Base-by-base conservation (phyloP, 2,113 vertebrate species). In the Neoarius graeffei region DNA sequence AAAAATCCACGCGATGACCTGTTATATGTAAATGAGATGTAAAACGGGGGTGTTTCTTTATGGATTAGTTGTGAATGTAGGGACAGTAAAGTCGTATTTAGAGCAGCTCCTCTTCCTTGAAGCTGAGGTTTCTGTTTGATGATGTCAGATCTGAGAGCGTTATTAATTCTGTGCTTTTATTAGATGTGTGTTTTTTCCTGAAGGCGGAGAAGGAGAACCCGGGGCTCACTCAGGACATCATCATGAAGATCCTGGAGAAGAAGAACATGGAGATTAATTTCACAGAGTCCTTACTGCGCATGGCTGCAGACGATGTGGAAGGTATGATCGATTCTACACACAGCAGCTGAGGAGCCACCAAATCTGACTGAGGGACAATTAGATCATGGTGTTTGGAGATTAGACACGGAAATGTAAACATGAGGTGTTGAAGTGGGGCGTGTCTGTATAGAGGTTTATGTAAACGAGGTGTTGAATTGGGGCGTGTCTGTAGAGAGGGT, bases 231-330 rank as follows among this genome's bases (percentile, higher is more conserved):
- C 98, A 99, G 94, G 98, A 99, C 92, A 99, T 99, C 89, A 99
- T 99, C 84, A 97, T 99, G 93, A 96, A 96, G 94, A 95, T 96
- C 91, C 92, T 99, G 94, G 98, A 99, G 96, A 99, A 99, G 90
- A 99, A 99, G 94, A 98, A 97, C 3, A 96, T 99, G 92, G 97
- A 99, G 91, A 97, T 99, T 91, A 99, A 99, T 92, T 99, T 99
- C 91, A 99, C 97, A 0, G 98, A 99, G 87, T 99, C 98, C n/a
- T 96, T 99, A 81, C 96, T 99, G 88, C 98, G 98, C 88, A 99
- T 99, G 98, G 97, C 98, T 84, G 98, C 97, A 19, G 98, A 99
- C 89, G 98, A 99, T 87, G 98, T 99, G 92, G 98, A 99, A 96
- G 98, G 98, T 99, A n/a, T 2, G 50, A 30, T 7, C 15, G 6